Evolutionary conservation across 2,888 invertebrate species (phyloP), one percentile per base, ranked within the genome.

Genomic region (Acrocera orbiculus): DNA sequence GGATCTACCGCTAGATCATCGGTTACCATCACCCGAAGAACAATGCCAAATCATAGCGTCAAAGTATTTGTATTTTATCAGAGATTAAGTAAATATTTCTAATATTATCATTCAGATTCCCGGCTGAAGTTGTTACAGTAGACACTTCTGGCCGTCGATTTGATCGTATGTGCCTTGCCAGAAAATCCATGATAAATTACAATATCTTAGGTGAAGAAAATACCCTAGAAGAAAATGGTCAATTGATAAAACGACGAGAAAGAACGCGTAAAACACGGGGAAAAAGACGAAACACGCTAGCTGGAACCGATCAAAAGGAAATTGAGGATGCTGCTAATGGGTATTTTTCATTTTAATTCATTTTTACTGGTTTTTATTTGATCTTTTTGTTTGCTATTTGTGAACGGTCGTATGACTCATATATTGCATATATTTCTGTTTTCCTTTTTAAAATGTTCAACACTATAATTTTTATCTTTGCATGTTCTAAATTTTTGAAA

Each of bases 251-350:
- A 52, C 66, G 79, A 46, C 64, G 77, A 47, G 76, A 76, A 34
- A 68, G 77, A 51, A 70, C 73, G 32, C 67, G 81, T 47, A 76
- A 78, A 60, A 75, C 79, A 42, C 69, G 83, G 46, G 79, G 77
- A 60, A 78, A 81, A 64, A 69, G 86, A 66, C 71, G 87, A 57
- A 89, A 87, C 63, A 89, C 87, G 51, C 77, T 89, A 56, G 82
- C 85, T 49, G 85, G 86, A 58, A 85, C 80, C 50, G 85, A 85
- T 67, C 79, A 82, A 56, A 82, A 80, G 65, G 86, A 86, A 67
- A 80, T 86, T 61, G 73, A 76, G 60, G 77, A 79, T 62, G 83
- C 82, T 52, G 70, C 81, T 52, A 77, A 76, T 64, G 79, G 78
- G 83, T 82, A 69, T 70, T 78, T 73, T 30, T 26, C 14, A 5